A percentile compares a stretch with the other conserved stretches of the same genome.
Conservation (phyloP, 2,113 vertebrate species). For the Paracanthobrama guichenoti region DNA sequence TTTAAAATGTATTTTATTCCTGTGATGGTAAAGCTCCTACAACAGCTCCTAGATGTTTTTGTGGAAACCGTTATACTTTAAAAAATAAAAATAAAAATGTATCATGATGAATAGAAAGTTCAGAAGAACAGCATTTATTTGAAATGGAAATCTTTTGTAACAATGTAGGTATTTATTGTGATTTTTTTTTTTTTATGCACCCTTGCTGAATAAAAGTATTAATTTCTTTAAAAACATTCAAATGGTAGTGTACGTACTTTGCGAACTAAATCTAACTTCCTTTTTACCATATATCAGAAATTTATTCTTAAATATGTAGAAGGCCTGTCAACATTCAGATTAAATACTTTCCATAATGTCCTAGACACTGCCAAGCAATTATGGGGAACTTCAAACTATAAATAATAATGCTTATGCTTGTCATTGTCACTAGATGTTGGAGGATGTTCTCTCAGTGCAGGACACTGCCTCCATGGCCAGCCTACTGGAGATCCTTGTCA, state of each 20-base stretch:
- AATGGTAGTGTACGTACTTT: too few species aligned
- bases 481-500: conserved; percentile 86
- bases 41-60: not conserved
- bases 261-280: too few species aligned
- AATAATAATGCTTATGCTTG: not conserved
- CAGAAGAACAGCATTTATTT: not conserved
- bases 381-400: not conserved
- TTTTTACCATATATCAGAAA: not conserved
- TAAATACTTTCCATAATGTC: not conserved
- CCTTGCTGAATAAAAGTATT: not conserved
- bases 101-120: not conserved
- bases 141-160: not conserved
- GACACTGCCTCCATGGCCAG: conserved; percentile 80
- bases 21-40: not conserved
- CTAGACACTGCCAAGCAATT: not conserved
- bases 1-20: too few species aligned
- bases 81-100: too few species aligned
- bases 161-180: not conserved
- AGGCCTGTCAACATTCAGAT: not conserved
- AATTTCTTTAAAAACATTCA: not conserved
- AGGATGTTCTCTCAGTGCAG: conserved; percentile 71
- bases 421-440: conserved; percentile 71
- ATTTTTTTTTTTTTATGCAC: not conserved
- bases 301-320: not conserved
- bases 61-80: not conserved